A percentile compares a stretch with the other conserved stretches of the same genome.
Evolutionary conservation across 2,797 vertebrate genomes (phyloP).

Genomic region (Hyperoplus lanceolatus): DNA sequence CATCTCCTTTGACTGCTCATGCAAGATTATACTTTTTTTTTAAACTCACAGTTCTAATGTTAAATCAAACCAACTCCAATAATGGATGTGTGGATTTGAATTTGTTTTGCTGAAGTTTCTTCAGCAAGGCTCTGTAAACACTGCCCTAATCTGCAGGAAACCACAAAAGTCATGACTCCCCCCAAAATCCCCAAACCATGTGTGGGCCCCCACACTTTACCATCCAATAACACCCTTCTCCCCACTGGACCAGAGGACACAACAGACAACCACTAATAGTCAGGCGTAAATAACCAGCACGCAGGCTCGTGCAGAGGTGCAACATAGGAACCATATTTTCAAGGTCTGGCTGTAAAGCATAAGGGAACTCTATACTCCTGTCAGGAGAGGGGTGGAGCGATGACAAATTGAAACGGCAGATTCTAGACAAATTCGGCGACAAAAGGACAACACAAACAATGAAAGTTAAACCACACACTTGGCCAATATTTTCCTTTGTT

Average conservation of each 20-base stretch:
- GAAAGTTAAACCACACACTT: not conserved
- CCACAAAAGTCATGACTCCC: constrained; percentile 70
- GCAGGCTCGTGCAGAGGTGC: constrained; percentile 43
- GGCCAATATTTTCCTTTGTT: constrained; percentile 32
- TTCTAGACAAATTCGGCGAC: not conserved
- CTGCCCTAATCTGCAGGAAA: constrained; percentile 82
- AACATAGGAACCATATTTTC: constrained; percentile 71
- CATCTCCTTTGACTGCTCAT: constrained; percentile 12
- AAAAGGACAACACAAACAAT: not conserved
- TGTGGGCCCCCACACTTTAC: constrained; percentile 30
- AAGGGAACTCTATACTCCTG: constrained; percentile 66
- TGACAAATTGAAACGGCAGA: constrained; percentile 39
- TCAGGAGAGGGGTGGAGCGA: constrained; percentile 34
- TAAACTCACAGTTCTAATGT: constrained; percentile 31
- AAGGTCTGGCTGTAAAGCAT: constrained; percentile 65
- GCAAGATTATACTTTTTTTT: constrained; percentile 17
- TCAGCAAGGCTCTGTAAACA: constrained; percentile 80
- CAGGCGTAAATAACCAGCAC: constrained; percentile 28
- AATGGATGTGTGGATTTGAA: constrained; percentile 69
- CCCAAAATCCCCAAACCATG: not conserved
- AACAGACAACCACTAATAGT: constrained; percentile 61
- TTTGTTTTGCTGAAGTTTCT: constrained; percentile 78
- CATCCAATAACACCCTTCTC: constrained; percentile 42
- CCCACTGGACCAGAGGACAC: constrained; percentile 37
- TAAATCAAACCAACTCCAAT: constrained; percentile 59